Evolutionary conservation across 2,113 vertebrate genomes (phyloP).

Genomic region (Eira barbara): DNA sequence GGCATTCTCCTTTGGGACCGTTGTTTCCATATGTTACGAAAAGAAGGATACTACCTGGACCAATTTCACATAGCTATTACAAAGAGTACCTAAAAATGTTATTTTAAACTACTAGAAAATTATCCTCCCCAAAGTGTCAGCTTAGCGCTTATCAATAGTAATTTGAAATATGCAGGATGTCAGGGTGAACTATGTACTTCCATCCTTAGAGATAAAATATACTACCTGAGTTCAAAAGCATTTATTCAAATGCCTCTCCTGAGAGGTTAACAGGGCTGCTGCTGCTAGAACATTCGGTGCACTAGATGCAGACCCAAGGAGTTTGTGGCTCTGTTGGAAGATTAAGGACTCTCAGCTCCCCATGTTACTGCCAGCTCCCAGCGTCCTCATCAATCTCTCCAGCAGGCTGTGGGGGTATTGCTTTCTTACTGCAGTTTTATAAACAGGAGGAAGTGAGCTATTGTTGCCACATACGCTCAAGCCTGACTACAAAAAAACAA

Average conservation of each 20-base stretch:
- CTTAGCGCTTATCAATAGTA: conserved; percentile 56
- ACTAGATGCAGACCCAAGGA: conserved; percentile 27
- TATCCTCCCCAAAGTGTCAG: conserved; percentile 61
- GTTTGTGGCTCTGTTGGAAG: conserved; percentile 32
- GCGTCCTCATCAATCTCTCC: conserved; percentile 56
- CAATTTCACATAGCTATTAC: conserved; percentile 41
- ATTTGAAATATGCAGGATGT: conserved; percentile 71
- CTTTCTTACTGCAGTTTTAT: conserved; percentile 36
- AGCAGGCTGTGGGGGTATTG: background rate
- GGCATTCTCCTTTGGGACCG: conserved; percentile 10
- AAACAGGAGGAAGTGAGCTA: conserved; percentile 53
- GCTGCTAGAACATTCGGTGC: conserved; percentile 50
- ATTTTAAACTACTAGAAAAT: conserved; percentile 72
- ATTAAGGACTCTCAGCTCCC: conserved; percentile 50
- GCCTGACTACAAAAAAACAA: conserved; percentile 8
- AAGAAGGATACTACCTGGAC: conserved; percentile 34
- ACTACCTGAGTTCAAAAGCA: conserved; percentile 54
- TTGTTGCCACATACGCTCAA: conserved; percentile 21
- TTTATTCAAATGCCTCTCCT: conserved; percentile 74
- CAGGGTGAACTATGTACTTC: conserved; percentile 68
- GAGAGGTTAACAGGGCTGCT: conserved; percentile 59
- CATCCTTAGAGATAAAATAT: conserved; percentile 65
- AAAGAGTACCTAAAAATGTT: conserved; percentile 54
- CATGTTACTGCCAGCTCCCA: background rate
- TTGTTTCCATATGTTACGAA: background rate